phyloP scores from a whole-genome alignment of 2,113 vertebrate genomes.

The Vulpes vulpes region DNA sequence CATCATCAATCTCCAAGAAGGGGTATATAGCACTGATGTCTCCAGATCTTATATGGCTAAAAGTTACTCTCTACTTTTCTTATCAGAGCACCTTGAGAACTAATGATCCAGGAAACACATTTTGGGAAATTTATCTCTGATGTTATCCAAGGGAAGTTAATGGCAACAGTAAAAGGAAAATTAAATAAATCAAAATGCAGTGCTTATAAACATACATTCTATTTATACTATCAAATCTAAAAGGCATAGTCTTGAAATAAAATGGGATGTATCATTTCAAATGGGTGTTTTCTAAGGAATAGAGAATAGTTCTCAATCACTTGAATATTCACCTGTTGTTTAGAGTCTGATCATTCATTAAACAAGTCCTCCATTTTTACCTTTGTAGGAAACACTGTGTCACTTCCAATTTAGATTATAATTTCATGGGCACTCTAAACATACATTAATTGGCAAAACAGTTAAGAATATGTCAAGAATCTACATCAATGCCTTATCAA shows the following conservation, averaged over 20 bases:
- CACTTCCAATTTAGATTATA: neutral
- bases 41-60: neutral
- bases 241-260: conserved; percentile 15
- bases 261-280: neutral
- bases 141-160: neutral
- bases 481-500: neutral
- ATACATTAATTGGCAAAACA: neutral
- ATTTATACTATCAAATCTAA: conserved; percentile 9
- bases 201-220: neutral
- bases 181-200: neutral
- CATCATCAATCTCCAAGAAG: neutral
- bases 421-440: neutral
- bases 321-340: neutral
- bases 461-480: conserved; percentile 30
- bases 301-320: neutral
- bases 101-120: neutral
- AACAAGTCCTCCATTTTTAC: neutral
- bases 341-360: neutral
- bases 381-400: neutral
- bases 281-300: conserved; percentile 13
- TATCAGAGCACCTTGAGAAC: neutral
- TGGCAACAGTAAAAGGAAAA: neutral
- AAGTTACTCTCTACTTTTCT: neutral
- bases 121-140: neutral
- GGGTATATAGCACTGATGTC: neutral